Evolutionary conservation across 2,888 invertebrate species (phyloP), one percentile per base, ranked within the genome.

Genomic region (Philereme transversata): DNA sequence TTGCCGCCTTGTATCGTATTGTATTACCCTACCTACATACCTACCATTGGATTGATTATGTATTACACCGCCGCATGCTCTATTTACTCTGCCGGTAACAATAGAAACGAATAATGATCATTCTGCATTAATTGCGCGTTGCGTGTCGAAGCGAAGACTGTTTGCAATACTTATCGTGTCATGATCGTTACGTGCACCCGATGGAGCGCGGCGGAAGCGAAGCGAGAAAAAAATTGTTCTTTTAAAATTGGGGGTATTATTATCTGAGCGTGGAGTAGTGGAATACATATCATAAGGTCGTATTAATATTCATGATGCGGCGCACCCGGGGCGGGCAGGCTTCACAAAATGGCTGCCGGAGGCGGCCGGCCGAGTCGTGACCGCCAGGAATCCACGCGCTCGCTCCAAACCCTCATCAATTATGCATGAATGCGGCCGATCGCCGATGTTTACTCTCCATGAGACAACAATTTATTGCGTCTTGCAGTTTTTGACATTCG

Each of bases 381-480:
- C 89, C 86, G 89, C 82, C 86, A 82, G 88, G 91, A 90, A 88
- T 90, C 88, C 86, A 87, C 84, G 85, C 86, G 85, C 80, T 86
- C 83, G 85, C 81, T 85, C 72, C 82, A 78, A 84, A 86, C 88
- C 87, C 88, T 88, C 90, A 91, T 91, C 90, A 90, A 88, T 91
- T 90, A 91, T 91, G 90, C 88, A 90, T 90, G 90, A 91, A 90
- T 90, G 90, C 88, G 88, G 82, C 82, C 81, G 83, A 90, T 85
- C 86, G 86, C 79, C 88, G 83, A 87, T 90, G 90, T 90, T 90
- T 89, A 88, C 90, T 88, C 86, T 88, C 86, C 86, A 84, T 81
- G 86, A 87, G 88, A 90, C 88, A 86, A 87, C 86, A 86, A 91
- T 91, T 91, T 90, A 90, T 90, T 87, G 84, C 87, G 82, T 85